phyloP scores from a whole-genome alignment of 2,888 invertebrate species.

The Cryptocephalus moraei region DNA sequence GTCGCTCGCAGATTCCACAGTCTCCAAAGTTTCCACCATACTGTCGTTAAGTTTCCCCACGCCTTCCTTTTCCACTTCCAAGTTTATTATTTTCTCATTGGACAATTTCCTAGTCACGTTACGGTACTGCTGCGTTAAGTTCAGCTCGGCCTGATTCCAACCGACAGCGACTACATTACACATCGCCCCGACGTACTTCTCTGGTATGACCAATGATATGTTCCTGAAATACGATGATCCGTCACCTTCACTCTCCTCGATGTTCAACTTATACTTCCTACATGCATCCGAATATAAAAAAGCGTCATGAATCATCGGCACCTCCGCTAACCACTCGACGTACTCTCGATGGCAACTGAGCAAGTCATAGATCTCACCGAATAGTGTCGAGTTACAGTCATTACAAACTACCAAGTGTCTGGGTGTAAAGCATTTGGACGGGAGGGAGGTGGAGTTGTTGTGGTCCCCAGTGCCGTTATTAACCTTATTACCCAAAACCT shows the following conservation, averaged over 20 bases:
- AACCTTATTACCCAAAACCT: slow-evolving; percentile 65
- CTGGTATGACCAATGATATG: slow-evolving; percentile 51
- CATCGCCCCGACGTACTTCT: slow-evolving; percentile 62
- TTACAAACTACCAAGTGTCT: slow-evolving; percentile 64
- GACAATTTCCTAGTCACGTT: slow-evolving; percentile 22
- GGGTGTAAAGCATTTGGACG: slow-evolving; percentile 55
- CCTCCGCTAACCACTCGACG: slow-evolving; percentile 49
- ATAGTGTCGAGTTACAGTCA: slow-evolving; percentile 62
- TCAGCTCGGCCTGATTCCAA: slow-evolving; percentile 55
- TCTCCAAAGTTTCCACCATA: slow-evolving; percentile 33
- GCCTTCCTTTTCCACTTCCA: slow-evolving; percentile 7
- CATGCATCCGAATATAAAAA: slow-evolving; percentile 52
- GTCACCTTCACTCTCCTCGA: slow-evolving; percentile 35
- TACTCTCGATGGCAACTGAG: slow-evolving; percentile 59
- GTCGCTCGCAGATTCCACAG: not conserved
- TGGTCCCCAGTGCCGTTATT: slow-evolving; percentile 39
- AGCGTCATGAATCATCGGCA: slow-evolving; percentile 50
- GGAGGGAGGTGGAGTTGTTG: slow-evolving; percentile 38
- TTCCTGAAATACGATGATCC: not conserved
- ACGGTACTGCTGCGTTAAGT: slow-evolving; percentile 43
- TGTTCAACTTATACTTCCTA: slow-evolving; percentile 51
- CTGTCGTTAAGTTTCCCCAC: slow-evolving; percentile 25
- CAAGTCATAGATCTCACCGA: slow-evolving; percentile 59
- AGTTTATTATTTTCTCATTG: slow-evolving; percentile 16
- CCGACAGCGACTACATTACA: slow-evolving; percentile 65